phyloP scores from a whole-genome alignment of 2,888 invertebrate species.

The Leucania comma region DNA sequence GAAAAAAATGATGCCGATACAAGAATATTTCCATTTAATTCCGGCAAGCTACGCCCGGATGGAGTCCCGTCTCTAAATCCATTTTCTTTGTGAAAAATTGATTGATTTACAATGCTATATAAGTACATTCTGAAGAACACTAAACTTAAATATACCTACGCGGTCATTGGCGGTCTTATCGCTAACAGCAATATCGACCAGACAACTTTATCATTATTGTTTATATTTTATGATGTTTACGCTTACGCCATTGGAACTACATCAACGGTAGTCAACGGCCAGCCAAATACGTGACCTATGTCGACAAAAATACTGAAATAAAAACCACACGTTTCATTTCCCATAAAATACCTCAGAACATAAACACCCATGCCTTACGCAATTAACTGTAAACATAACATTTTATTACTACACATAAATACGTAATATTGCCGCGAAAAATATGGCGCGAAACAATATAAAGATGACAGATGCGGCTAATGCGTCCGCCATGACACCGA shows the following conservation, averaged over 20 bases:
- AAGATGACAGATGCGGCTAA: conserved; percentile 86
- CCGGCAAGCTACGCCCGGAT: no score
- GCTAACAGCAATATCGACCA: no score
- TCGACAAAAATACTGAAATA: background rate
- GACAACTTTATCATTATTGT: no score
- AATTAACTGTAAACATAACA: conserved; percentile 55
- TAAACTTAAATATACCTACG: no score
- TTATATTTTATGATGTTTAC: background rate
- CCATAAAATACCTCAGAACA: conserved; percentile 47
- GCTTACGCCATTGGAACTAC: background rate
- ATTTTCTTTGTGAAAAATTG: no score
- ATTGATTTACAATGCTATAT: no score
- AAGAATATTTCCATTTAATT: no score
- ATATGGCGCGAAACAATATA: conserved; percentile 77
- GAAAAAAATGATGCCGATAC: no score
- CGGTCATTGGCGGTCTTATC: no score
- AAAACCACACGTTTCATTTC: conserved; percentile 32
- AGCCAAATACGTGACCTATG: conserved; percentile 3
- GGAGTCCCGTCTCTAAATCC: no score
- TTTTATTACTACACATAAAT: conserved; percentile 64
- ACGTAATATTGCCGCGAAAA: conserved; percentile 60
- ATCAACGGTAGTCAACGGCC: conserved; percentile 17
- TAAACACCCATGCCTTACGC: conserved; percentile 28
- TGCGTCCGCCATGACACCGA: conserved; percentile 80
- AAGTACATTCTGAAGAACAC: no score